phyloP scores from a whole-genome alignment of 2,113 vertebrate species.

The Scalopus aquaticus region DNA sequence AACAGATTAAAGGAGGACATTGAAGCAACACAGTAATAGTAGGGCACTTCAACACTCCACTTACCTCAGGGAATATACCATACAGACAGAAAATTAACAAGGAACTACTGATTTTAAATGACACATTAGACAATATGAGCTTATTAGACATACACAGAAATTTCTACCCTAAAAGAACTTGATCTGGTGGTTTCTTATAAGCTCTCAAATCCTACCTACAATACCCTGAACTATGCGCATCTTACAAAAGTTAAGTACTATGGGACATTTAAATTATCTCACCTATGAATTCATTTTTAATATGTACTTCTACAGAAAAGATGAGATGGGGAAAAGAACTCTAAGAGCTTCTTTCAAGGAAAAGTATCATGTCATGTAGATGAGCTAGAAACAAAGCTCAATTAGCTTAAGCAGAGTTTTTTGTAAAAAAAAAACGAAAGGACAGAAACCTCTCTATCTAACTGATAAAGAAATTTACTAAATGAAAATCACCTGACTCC shows the following conservation, averaged over 20 bases:
- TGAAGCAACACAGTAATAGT: too few species aligned
- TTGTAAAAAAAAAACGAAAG: not conserved
- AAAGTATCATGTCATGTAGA: not conserved
- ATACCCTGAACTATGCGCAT: not conserved
- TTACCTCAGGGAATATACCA: too few species aligned
- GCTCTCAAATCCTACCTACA: not conserved
- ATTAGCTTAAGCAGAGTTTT: not conserved
- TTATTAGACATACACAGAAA: too few species aligned
- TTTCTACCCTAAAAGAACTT: not conserved
- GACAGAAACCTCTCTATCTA: not conserved
- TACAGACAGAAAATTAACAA: too few species aligned
- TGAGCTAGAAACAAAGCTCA: not conserved
- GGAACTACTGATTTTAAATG: too few species aligned
- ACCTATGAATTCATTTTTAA: not conserved
- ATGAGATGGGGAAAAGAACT: not conserved
- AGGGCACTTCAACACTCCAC: too few species aligned
- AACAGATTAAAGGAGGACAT: too few species aligned
- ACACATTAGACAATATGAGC: too few species aligned
- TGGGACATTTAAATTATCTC: not conserved
- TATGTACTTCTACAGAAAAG: not conserved
- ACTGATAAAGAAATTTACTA: not conserved
- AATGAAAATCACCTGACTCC: not conserved
- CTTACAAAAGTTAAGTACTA: not conserved
- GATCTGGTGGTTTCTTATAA: not conserved
- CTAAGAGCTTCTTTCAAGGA: not conserved